A percentile compares a stretch with the other conserved stretches of the same genome.
Conservation (phyloP, 2,797 vertebrate species). For the Enteromius thamalakanensis region DNA sequence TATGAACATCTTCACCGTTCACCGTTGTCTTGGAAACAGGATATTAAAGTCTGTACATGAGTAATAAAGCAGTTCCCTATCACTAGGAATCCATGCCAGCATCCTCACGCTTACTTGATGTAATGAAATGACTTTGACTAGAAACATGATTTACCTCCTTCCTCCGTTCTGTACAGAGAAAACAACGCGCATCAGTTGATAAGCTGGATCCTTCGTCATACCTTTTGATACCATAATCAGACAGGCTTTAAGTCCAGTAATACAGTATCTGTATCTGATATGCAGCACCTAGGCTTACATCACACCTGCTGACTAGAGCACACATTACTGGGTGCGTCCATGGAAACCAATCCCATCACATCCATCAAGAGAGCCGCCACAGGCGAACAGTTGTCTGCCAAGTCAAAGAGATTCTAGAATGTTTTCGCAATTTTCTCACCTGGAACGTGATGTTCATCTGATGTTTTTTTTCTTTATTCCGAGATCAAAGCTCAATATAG, state of each 20-base stretch:
- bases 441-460: background rate
- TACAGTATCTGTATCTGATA: conserved; percentile 28
- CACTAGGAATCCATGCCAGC: conserved; percentile 45
- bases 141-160: conserved; percentile 23
- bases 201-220: conserved; percentile 38
- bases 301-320: conserved; percentile 14
- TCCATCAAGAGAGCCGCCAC: background rate
- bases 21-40: conserved; percentile 64
- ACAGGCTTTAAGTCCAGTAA: conserved; percentile 29
- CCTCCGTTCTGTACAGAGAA: conserved; percentile 20
- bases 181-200: conserved; percentile 33
- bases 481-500: conserved; percentile 4
- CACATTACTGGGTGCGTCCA: conserved; percentile 21
- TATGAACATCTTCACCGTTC: conserved; percentile 46
- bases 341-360: conserved; percentile 29
- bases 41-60: conserved; percentile 54
- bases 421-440: background rate
- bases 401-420: background rate
- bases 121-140: conserved; percentile 43
- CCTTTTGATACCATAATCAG: conserved; percentile 42
- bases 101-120: conserved; percentile 46
- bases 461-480: background rate
- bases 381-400: background rate
- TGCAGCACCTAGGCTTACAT: background rate
- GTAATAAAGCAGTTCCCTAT: conserved; percentile 57